Evolutionary conservation across 1,140 invertebrate species (phyloP).

Genomic region (Diabrotica undecimpunctata): DNA sequence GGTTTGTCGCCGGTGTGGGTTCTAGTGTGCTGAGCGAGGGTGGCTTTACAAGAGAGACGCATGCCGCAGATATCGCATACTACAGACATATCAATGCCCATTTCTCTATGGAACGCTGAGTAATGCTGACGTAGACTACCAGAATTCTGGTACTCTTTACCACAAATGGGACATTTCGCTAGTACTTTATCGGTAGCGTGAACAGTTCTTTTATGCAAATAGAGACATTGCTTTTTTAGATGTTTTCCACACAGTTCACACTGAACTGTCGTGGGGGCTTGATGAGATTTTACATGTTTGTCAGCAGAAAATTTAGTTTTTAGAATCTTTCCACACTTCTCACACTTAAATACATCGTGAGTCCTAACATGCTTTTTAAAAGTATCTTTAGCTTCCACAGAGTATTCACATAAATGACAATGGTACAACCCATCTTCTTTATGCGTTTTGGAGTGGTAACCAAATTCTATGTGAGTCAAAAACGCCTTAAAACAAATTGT

Average conservation of each 20-base stretch:
- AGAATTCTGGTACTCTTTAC: conserved; percentile 9
- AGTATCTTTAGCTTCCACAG: conserved; percentile 1
- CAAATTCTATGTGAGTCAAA: conserved; percentile 5
- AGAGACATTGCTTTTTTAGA: conserved; percentile 7
- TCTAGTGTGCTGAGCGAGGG: conserved; percentile 65
- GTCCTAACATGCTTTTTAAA: conserved; percentile 10
- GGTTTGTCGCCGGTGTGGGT: conserved; percentile 73
- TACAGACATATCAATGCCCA: conserved; percentile 39
- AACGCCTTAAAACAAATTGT: conserved; percentile 6
- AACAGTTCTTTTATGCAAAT: conserved; percentile 4
- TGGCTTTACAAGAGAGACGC: conserved; percentile 66
- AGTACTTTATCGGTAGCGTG: conserved; percentile 3
- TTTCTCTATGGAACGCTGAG: conserved; percentile 2
- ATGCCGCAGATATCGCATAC: conserved; percentile 74
- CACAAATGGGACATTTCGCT: conserved; percentile 8
- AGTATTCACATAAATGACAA: conserved; percentile 8
- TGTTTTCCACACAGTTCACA: conserved; percentile 10
- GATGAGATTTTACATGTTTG: conserved; percentile 11
- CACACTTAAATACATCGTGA: conserved; percentile 11
- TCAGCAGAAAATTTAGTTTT: conserved; percentile 5
- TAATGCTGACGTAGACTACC: conserved; percentile 8
- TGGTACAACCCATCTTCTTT: neutral
- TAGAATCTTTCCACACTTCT: conserved; percentile 4
- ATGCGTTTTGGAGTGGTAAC: conserved; percentile 8
- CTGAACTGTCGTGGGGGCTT: conserved; percentile 5